phyloP scores from a whole-genome alignment of 2,888 invertebrate genomes.

The Seladonia tumulorum region DNA sequence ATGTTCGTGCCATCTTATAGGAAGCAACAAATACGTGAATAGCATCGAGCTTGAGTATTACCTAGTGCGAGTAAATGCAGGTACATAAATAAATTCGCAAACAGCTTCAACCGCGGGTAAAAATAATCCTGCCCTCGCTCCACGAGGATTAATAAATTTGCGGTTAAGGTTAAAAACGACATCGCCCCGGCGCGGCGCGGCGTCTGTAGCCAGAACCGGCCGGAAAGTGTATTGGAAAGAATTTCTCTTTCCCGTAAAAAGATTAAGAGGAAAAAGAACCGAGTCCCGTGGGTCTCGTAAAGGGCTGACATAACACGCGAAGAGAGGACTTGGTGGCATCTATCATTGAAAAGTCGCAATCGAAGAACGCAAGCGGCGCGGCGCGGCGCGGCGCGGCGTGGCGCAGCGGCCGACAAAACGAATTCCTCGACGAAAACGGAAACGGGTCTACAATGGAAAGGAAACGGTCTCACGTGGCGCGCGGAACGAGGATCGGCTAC shows the following conservation, averaged over 20 bases:
- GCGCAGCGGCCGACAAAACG: background rate
- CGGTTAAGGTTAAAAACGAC: background rate
- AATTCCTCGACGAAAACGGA: slow-evolving; percentile 25
- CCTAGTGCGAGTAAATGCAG: background rate
- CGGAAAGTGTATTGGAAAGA: background rate
- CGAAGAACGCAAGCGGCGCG: background rate
- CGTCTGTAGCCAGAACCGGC: background rate
- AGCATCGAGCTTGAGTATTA: background rate
- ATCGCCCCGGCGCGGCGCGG: background rate
- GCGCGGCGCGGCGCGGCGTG: background rate
- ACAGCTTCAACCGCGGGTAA: background rate
- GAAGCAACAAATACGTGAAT: background rate
- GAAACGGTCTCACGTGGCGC: background rate
- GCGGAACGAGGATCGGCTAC: slow-evolving; percentile 7
- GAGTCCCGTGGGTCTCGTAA: background rate
- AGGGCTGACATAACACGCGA: background rate
- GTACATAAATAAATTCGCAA: background rate
- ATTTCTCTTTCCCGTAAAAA: background rate
- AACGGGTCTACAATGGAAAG: slow-evolving; percentile 29
- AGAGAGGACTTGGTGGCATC: no score
- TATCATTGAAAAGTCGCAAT: background rate
- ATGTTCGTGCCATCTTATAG: background rate
- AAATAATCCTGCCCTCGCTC: background rate
- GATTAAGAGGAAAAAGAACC: background rate
- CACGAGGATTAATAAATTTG: background rate